Percentiles rank a stretch among this genome's conserved stretches.
Evolutionary conservation across 2,797 vertebrate genomes (phyloP).

Genomic region (Steatocranus sp.): DNA sequence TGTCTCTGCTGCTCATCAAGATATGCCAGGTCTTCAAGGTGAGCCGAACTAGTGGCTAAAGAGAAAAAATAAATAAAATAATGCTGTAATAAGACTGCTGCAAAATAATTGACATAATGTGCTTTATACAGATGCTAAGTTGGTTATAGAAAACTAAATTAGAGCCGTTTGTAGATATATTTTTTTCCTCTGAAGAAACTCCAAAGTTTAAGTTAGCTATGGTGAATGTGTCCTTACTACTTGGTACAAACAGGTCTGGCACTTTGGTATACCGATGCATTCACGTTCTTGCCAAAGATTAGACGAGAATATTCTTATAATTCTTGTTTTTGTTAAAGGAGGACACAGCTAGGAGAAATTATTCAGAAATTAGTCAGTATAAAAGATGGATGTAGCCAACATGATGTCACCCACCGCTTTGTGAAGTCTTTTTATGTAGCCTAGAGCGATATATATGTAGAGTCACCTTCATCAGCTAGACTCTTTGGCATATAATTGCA

Average conservation of each 20-base stretch:
- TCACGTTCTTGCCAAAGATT: not conserved
- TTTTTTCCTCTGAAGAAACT: not conserved
- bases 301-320: not conserved
- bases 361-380: not conserved
- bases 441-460: not conserved
- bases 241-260: not conserved
- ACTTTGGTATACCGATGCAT: not conserved
- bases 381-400: not conserved
- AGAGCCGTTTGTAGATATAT: not conserved
- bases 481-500: not conserved
- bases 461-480: not conserved
- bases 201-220: not conserved
- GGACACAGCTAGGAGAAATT: not conserved
- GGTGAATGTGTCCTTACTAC: not conserved
- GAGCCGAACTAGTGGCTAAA: constrained; percentile 91
- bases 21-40: constrained; percentile 91
- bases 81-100: not conserved
- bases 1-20: constrained; percentile 93
- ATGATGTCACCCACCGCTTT: not conserved
- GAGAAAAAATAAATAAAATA: not conserved
- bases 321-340: not conserved
- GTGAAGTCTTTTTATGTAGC: not conserved
- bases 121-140: not conserved
- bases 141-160: not conserved
- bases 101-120: fast-evolving